phyloP scores from a whole-genome alignment of 2,888 invertebrate species.

The Mycogona germanica region DNA sequence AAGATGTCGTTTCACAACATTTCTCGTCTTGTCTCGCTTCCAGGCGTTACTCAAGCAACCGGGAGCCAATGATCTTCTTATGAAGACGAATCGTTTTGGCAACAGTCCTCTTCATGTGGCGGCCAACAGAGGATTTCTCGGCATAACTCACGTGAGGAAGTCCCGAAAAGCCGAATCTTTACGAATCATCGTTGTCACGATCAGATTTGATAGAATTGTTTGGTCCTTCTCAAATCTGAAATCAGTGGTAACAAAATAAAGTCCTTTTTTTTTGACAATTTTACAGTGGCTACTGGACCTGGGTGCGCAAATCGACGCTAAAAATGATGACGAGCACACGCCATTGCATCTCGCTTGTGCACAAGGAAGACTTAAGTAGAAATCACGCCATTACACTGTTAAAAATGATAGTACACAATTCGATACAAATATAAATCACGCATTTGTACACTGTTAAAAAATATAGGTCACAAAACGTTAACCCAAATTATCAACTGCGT shows the following conservation, averaged over 20 bases:
- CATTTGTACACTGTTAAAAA: no score
- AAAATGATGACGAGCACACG: conserved; percentile 39
- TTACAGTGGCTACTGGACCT: conserved; percentile 33
- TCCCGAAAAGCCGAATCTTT: no score
- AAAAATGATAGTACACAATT: no score
- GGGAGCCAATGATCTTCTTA: conserved; percentile 29
- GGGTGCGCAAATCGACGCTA: conserved; percentile 33
- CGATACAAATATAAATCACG: no score
- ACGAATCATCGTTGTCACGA: no score
- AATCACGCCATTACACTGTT: no score
- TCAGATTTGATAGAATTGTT: neutral
- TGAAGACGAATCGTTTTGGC: conserved; percentile 36
- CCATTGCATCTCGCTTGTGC: conserved; percentile 38
- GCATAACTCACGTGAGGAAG: conserved; percentile 21
- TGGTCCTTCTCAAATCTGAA: neutral
- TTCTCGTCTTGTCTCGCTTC: neutral
- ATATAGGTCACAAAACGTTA: no score
- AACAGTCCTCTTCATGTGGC: conserved; percentile 39
- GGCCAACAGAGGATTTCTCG: conserved; percentile 32
- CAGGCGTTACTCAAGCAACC: conserved; percentile 22
- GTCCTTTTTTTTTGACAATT: no score
- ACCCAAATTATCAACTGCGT: no score
- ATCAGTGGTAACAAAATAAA: neutral
- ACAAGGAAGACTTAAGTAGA: conserved; percentile 29
- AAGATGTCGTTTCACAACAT: neutral